Percentiles rank a stretch among this genome's conserved stretches.
phyloP scores from a whole-genome alignment of 2,888 invertebrate species.

The Drosophila austrosaltans region DNA sequence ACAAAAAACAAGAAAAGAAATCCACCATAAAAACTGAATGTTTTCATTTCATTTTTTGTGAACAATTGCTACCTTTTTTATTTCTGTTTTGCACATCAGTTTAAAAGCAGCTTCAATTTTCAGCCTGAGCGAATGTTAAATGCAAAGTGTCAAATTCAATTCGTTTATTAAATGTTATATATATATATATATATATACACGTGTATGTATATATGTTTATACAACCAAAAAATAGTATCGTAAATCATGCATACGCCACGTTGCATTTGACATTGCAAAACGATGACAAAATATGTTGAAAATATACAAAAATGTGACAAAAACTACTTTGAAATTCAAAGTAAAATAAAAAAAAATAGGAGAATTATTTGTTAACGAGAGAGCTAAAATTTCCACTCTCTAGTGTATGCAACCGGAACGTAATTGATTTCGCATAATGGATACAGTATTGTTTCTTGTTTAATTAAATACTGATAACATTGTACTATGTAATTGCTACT shows the following conservation, averaged over 20 bases:
- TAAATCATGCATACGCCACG: conserved; percentile 45
- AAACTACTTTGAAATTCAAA: conserved; percentile 38
- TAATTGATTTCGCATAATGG: too few species aligned
- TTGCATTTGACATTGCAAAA: conserved; percentile 38
- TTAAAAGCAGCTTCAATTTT: conserved; percentile 33
- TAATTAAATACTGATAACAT: too few species aligned
- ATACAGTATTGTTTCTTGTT: too few species aligned
- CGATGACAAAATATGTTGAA: conserved; percentile 31
- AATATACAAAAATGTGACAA: conserved; percentile 8
- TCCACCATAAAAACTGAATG: background rate
- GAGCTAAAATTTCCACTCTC: too few species aligned
- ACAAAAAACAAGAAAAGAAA: background rate
- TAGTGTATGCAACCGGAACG: too few species aligned
- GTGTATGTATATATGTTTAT: background rate
- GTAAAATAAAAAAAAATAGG: too few species aligned
- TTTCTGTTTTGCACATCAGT: conserved; percentile 43
- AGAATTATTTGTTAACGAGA: too few species aligned
- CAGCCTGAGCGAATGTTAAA: conserved; percentile 26
- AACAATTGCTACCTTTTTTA: conserved; percentile 11
- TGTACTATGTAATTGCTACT: too few species aligned
- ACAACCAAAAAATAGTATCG: conserved; percentile 32
- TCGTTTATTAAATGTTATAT: conserved; percentile 15
- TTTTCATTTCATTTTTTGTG: conserved; percentile 43
- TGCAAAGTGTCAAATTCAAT: conserved; percentile 49
- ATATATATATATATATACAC: background rate